Percentiles rank a stretch among this genome's conserved stretches.
Evolutionary conservation across 2,888 invertebrate genomes (phyloP).

Genomic region (Cylloceria caligata): DNA sequence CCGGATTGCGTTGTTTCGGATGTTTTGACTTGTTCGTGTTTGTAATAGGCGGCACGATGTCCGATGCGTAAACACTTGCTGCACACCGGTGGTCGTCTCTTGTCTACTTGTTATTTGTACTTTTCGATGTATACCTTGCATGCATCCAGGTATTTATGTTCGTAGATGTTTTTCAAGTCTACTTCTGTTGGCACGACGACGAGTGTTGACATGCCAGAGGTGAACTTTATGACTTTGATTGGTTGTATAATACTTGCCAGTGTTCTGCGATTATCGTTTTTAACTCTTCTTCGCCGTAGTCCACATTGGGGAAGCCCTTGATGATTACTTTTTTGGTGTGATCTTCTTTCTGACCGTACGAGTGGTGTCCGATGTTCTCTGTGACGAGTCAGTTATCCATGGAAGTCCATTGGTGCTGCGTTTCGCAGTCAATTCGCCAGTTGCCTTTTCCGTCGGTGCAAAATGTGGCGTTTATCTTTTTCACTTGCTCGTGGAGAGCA

Average conservation of each 20-base stretch:
- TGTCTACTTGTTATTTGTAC: neutral
- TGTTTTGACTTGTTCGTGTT: neutral
- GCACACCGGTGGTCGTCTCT: neutral
- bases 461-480: neutral
- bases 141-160: constrained; percentile 4
- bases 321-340: constrained; percentile 2
- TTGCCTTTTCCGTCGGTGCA: neutral
- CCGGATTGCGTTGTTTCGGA: neutral
- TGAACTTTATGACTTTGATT: constrained; percentile 1
- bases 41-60: neutral
- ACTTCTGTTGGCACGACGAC: neutral
- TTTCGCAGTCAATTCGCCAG: constrained; percentile 2
- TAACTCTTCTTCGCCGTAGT: constrained; percentile 8
- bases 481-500: neutral
- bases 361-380: constrained; percentile 7
- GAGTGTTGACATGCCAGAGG: neutral
- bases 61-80: neutral
- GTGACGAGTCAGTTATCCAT: neutral
- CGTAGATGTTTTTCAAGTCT: constrained; percentile 14
- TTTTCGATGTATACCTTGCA: neutral
- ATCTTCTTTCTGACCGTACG: constrained; percentile 15
- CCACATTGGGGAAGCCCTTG: constrained; percentile 3
- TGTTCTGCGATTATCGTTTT: constrained; percentile 3
- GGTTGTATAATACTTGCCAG: constrained; percentile 13
- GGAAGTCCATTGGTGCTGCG: neutral